A percentile compares a stretch with the other conserved stretches of the same genome.
These are phyloP conservation scores for Argyresthia goedartella DNA, from an alignment of 2,888 invertebrate genomes.

Conservation along the genomic window DNA sequence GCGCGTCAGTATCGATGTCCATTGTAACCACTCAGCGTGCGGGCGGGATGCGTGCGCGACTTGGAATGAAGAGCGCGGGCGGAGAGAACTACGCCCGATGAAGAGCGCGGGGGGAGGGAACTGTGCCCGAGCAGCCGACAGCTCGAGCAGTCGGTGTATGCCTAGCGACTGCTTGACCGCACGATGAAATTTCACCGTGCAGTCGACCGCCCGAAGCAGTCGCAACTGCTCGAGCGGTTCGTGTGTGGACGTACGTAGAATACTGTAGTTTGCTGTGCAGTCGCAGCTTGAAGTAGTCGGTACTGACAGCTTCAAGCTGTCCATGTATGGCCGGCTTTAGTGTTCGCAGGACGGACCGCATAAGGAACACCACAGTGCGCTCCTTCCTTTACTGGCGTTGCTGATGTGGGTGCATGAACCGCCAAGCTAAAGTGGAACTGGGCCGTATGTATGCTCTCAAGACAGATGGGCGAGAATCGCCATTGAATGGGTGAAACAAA, in stretches of 20 bases:
- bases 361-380: no score
- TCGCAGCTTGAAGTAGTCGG: no score
- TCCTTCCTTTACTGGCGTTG: no score
- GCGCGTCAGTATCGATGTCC: slow-evolving; percentile 17
- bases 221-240: neutral
- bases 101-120: neutral
- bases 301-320: no score
- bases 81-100: neutral
- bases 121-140: slow-evolving; percentile 11
- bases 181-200: slow-evolving; percentile 1
- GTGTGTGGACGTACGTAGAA: neutral
- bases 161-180: slow-evolving; percentile 11
- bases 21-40: slow-evolving; percentile 13
- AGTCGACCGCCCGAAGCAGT: neutral
- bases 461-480: no score
- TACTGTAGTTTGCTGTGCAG: slow-evolving; percentile 1
- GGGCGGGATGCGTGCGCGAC: slow-evolving; percentile 4
- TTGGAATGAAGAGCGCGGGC: neutral
- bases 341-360: no score
- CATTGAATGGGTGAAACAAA: no score
- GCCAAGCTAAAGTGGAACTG: no score
- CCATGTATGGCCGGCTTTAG: no score
- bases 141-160: slow-evolving; percentile 11
- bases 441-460: no score
- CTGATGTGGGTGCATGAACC: no score